Conservation (phyloP, 1,140 invertebrate genomes). For the Phymastichus coffea region DNA sequence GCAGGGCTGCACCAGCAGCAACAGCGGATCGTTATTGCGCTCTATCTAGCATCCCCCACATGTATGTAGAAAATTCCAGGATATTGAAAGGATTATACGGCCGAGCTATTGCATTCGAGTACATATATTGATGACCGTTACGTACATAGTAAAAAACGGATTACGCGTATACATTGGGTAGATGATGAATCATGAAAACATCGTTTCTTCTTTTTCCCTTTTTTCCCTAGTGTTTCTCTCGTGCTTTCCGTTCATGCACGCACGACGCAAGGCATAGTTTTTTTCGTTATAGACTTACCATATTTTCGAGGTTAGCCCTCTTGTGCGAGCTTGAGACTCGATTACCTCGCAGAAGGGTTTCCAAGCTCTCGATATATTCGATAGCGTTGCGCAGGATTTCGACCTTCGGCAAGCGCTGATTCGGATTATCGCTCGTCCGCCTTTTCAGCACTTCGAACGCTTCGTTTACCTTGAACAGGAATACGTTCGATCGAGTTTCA, state of each 20-base stretch:
- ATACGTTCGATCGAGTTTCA: too few species aligned
- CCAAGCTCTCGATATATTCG: conserved; percentile 95
- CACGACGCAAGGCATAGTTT: neutral
- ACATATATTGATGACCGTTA: too few species aligned
- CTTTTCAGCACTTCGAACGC: conserved; percentile 94
- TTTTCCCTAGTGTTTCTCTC: neutral
- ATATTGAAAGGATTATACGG: too few species aligned
- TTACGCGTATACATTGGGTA: too few species aligned
- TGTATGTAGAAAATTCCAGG: too few species aligned
- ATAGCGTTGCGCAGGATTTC: conserved; percentile 96
- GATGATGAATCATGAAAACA: neutral
- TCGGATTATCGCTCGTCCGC: conserved; percentile 90
- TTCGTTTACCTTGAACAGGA: conserved; percentile 99
- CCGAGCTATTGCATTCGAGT: too few species aligned
- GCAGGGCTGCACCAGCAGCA: too few species aligned
- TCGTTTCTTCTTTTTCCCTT: neutral
- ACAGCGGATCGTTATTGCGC: too few species aligned
- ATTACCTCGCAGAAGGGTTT: conserved; percentile 70
- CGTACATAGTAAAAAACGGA: too few species aligned
- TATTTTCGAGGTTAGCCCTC: conserved; percentile 41
- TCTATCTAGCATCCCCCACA: too few species aligned
- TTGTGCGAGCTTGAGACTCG: conserved; percentile 43
- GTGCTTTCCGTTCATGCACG: neutral
- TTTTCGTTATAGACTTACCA: conserved; percentile 36
- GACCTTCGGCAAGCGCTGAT: conserved; percentile 93